Base-by-base conservation (phyloP, 23 tunicate genomes). In the Halocynthia aurantium region DNA sequence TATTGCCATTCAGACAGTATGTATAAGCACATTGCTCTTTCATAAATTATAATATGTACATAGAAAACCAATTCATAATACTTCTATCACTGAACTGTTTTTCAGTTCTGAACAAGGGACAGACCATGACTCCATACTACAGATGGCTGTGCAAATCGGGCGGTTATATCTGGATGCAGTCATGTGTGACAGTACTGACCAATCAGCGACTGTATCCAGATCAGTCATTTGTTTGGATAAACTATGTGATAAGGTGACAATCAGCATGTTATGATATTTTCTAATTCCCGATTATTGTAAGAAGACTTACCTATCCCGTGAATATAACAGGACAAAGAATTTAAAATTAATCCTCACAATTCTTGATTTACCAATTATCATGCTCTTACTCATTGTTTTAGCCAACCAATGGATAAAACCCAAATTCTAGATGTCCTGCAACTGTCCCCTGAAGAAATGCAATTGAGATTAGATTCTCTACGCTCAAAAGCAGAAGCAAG, bases 101-200 rank as follows among this genome's bases (percentile, higher is more conserved):
- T 6, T n/a, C 66, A 89, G 96, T 77, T 13, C 56, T 89, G 68
- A 55, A 76, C 7, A 89, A 89, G 61, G 85, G 86, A 58, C 89
- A 84, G 22, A 75, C 78, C 13, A 75, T 63, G 7, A 89, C 86
- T 18, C 96, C 85, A 6, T 80, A 71, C 40, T 89, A 80, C 62
- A 80, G 96, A 19, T 89, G 96, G 96, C 64, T 89, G 67, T 62
- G 76, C 7, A 89, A 84, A 57, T 55, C 57, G 51, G 96, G 88
- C 12, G 74, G 73, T 7, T 84, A 22, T 62, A 22, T 72, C n/a
- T 89, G 88, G 88, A 55, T 89, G 69, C 88, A 89, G 75, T 89
- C 96, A 12, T 50, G 77, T 22, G 76, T 81, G 8, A 71, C 85
- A 5, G 8, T 84, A 13, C 66, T 84, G 10, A 72, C 31, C 1